Percentiles rank a stretch among this genome's conserved stretches.
Conservation (phyloP, 2,797 vertebrate genomes). For the Tangara arthus region DNA sequence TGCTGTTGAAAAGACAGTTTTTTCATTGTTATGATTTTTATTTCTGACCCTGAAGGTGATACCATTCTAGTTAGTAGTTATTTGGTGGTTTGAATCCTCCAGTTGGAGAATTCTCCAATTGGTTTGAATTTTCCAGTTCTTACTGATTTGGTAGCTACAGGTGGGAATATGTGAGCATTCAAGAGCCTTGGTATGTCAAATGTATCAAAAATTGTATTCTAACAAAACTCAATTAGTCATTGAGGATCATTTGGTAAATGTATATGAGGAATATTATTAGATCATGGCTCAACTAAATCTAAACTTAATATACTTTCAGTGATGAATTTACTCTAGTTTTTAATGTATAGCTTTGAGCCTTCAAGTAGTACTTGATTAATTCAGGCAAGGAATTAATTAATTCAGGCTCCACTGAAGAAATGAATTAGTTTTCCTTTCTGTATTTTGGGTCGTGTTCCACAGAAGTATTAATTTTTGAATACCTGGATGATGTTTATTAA, state of each 20-base stretch:
- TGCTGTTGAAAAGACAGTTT: neutral
- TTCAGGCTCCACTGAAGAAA: neutral
- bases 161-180: neutral
- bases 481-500: neutral
- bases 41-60: neutral
- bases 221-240: neutral
- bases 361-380: constrained; percentile 25
- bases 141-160: neutral
- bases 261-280: neutral
- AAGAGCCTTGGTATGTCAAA: neutral
- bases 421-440: neutral
- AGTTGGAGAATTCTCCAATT: neutral
- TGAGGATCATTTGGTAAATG: neutral
- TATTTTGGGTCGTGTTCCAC: neutral
- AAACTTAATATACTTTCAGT: neutral
- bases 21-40: neutral
- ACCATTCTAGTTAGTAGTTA: neutral
- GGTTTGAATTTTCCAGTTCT: neutral
- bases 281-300: neutral
- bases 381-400: constrained; percentile 15
- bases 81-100: neutral
- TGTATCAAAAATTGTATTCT: neutral
- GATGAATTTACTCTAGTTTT: neutral
- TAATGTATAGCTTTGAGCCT: neutral
- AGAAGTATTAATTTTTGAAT: neutral